phyloP scores from a whole-genome alignment of 1,140 invertebrate genomes.

The Nylanderia fulva region DNA sequence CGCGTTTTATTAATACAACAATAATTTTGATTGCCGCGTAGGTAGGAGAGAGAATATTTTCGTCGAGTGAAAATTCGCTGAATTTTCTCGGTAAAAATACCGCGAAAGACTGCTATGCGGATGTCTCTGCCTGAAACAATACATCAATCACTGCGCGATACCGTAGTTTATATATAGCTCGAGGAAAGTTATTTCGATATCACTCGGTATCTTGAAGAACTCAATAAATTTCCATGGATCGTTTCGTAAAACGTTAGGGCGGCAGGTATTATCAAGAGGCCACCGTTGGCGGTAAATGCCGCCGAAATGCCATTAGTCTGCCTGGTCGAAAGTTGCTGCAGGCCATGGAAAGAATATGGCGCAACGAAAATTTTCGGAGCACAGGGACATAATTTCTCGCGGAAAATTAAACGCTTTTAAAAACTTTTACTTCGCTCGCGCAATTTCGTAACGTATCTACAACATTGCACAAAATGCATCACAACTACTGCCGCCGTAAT shows the following conservation, averaged over 20 bases:
- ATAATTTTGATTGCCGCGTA: slow-evolving; percentile 33
- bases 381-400: slow-evolving; percentile 16
- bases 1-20: slow-evolving; percentile 20
- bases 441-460: not conserved
- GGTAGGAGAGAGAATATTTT: not conserved
- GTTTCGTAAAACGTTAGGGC: slow-evolving; percentile 25
- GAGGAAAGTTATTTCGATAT: not conserved
- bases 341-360: slow-evolving; percentile 11
- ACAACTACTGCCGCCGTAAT: not conserved
- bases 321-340: slow-evolving; percentile 58
- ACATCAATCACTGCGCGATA: not conserved
- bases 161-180: not conserved
- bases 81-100: slow-evolving; percentile 23
- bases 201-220: not conserved
- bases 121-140: not conserved
- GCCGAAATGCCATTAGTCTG: slow-evolving; percentile 66
- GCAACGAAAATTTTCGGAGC: slow-evolving; percentile 51
- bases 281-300: slow-evolving; percentile 60
- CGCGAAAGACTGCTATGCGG: slow-evolving; percentile 4
- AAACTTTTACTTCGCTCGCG: slow-evolving; percentile 8
- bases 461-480: not conserved
- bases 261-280: slow-evolving; percentile 45
- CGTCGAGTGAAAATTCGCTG: not conserved
- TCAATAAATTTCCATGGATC: slow-evolving; percentile 39
- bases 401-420: slow-evolving; percentile 52